Evolutionary conservation across 1,140 invertebrate species (phyloP).

Genomic region (Drosophila kohkoa): DNA sequence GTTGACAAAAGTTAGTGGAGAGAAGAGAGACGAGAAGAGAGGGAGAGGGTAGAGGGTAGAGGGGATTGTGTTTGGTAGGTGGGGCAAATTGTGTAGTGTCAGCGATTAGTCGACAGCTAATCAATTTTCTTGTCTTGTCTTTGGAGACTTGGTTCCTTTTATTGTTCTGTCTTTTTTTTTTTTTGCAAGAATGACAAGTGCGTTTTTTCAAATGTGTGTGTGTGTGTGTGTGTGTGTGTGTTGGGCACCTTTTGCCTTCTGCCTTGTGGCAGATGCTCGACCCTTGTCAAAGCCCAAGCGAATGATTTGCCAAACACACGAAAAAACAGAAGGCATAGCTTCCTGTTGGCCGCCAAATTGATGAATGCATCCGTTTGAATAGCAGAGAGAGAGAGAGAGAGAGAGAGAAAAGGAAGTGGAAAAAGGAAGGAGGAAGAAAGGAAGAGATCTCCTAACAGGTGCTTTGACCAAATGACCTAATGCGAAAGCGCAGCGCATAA

Average conservation of each 20-base stretch:
- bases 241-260: conserved; percentile 26
- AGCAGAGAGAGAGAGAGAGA: background rate
- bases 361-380: conserved; percentile 83
- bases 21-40: background rate
- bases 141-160: conserved; percentile 9
- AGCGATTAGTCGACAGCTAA: conserved; percentile 79
- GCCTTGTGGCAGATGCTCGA: conserved; percentile 61
- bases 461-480: conserved; percentile 70
- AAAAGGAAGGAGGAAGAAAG: conserved; percentile 23
- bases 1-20: conserved; percentile 45
- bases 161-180: background rate
- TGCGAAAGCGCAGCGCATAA: background rate
- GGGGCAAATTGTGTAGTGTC: conserved; percentile 51
- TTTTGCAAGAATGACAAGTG: conserved; percentile 64
- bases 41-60: background rate
- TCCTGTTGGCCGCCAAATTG: conserved; percentile 78
- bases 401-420: conserved; percentile 56
- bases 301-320: background rate
- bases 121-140: conserved; percentile 51
- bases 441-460: conserved; percentile 43
- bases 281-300: conserved; percentile 64
- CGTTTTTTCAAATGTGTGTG: conserved; percentile 54
- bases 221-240: background rate
- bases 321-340: conserved; percentile 39
- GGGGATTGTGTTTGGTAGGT: conserved; percentile 35